Evolutionary conservation across 2,888 invertebrate species (phyloP), one percentile per base, ranked within the genome.

Genomic region (Ariolimax columbianus): DNA sequence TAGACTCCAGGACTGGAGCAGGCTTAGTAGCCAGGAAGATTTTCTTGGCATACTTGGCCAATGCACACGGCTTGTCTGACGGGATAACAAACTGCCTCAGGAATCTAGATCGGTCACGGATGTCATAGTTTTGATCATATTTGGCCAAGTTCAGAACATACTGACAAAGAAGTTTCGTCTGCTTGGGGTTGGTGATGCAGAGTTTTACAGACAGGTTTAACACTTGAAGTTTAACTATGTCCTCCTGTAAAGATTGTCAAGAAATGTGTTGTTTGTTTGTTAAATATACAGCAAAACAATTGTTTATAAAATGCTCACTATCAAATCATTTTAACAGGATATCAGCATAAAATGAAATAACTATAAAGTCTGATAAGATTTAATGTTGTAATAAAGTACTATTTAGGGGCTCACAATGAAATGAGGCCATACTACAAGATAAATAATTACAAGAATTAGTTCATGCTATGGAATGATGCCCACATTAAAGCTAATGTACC

Each of bases 61-160:
- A 95, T 51, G 91, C 90, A 79, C 92, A 92, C 78, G 95, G 95
- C 84, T 95, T 95, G 68, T 95, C 95, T 26, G 94, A 94, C 19
- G 96, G 95, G 89, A 97, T 96, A 47, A 97, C 96, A 90, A 98
- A 96, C 88, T 96, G 96, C 26, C 97, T 96, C 82, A 99, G 95
- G 93, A 99, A 96, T 40, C 99, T 95, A 7, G 98, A 98, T 19
- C 98, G 96, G 95, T 99, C 99, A 40, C 99, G 95, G 82, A 99
- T 98, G 95, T 99, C 99, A 93, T 99, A 99, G 94, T 98, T 98
- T 90, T 97, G 97, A 95, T 99, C 99, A 94, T 99, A 99, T 90
- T 98, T 97, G 0, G 99, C 98, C 91, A 99, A 95, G 90, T 95
- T 97, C 92, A 99, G 97, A 70, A 99, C 97, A 94, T 99, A 99